Evolutionary conservation across 2,113 vertebrate species (phyloP), one percentile per base, ranked within the genome.

Genomic region (Dendropsophus ebraccatus): DNA sequence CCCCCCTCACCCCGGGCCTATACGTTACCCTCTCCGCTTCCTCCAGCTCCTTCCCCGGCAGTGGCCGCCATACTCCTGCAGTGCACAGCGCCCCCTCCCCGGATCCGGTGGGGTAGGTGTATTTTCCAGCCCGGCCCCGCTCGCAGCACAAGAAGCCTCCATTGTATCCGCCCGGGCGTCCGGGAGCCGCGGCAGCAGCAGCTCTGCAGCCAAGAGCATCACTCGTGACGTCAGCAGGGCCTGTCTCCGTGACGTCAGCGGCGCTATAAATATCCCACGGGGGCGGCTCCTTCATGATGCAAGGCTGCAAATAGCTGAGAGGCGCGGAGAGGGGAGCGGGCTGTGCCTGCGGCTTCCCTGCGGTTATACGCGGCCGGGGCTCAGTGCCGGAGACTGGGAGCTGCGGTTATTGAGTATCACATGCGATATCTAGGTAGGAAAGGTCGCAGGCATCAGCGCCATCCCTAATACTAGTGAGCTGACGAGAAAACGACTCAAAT

Each of bases 241-340:
- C 81, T 70, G 88, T 85, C 92, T 91, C 92, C 91, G 91, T 93
- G 91, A 94, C 92, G 93, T 90, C 89, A 89, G 89, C 89, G 50
- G 88, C 62, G 49, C 85, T 88, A 77, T 85, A 83, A 88, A 88
- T 77, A 88, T 54, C 80, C 49, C 70, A 72, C 56, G 67, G 80
- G 80, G 84, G 84, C 60, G 47, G 32, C 8, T 70, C 62, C 3
- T 45, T 17, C 19, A 5, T 16, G 41, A 30, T 62, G 72, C 32
- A 4, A 35, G 41, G n/a, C 69, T 56, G 28, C 28, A 72, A 85
- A 85, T 79, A 85, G n/a, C n/a, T n/a, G n/a, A n/a, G 54, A 77
- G 73, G 83, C 73, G 72, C 72, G 25, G 72, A 49, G 35, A n/a
- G 74, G 83, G 56, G 72, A 37, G 5, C 41, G 41, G n/a, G n/a